Percentiles rank a stretch among this genome's conserved stretches.
Conservation (phyloP, 37 sponge, comb jelly and placozoan genomes). For the Hexactinellida sp. region DNA sequence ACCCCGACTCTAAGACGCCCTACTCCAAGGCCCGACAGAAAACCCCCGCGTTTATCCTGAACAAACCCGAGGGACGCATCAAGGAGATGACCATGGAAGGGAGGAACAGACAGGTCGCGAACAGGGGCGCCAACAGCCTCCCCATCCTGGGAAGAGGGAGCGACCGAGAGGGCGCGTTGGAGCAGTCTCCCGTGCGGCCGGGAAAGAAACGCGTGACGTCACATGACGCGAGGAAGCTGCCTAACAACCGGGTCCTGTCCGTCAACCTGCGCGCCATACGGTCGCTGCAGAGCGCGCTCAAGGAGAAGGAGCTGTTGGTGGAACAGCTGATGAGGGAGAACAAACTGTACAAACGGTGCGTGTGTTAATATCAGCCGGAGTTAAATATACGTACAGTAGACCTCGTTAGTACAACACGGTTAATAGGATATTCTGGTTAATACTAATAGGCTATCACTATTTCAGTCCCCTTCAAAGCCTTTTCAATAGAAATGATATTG, state of each 20-base stretch:
- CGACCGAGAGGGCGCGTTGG: background rate
- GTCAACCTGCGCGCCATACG: background rate
- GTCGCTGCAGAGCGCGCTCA: background rate
- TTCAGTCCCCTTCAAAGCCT: too few relatives aligned
- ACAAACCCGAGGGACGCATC: background rate
- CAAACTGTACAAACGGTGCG: constrained; percentile 6
- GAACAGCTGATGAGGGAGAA: background rate
- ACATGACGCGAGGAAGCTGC: background rate
- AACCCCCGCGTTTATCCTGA: background rate
- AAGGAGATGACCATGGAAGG: background rate
- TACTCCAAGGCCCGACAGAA: background rate
- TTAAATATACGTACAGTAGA: too few relatives aligned
- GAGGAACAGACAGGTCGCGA: background rate
- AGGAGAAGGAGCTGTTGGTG: background rate
- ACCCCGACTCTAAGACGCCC: background rate
- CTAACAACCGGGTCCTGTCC: background rate
- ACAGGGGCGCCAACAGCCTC: background rate
- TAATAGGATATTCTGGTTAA: too few relatives aligned
- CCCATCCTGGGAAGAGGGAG: background rate
- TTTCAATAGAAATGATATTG: too few relatives aligned
- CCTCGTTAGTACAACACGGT: too few relatives aligned
- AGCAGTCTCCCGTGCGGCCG: background rate
- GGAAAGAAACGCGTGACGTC: background rate
- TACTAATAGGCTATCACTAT: too few relatives aligned
- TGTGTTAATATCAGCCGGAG: too few relatives aligned